Evolutionary conservation across 2,888 invertebrate genomes (phyloP).

Genomic region (Lamellibrachia columna): DNA sequence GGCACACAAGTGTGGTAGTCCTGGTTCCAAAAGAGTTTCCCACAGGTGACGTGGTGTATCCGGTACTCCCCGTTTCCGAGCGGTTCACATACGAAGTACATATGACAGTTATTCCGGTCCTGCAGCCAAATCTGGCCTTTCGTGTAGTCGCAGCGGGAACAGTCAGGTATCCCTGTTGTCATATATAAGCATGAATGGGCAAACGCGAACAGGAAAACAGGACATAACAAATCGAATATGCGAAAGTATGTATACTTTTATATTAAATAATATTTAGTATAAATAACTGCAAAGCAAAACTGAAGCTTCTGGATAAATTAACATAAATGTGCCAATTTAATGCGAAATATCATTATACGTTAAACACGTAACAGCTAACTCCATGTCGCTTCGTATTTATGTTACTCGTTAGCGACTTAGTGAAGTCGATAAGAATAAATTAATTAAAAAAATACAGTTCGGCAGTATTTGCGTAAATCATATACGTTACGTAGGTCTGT

Average conservation of each 20-base stretch:
- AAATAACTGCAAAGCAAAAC: background rate
- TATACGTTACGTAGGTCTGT: background rate
- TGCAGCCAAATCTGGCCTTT: background rate
- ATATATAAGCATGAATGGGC: background rate
- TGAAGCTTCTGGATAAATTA: background rate
- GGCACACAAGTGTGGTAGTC: background rate
- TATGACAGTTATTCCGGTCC: background rate
- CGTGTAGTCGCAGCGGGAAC: conserved; percentile 16
- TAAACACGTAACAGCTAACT: background rate
- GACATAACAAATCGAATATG: background rate
- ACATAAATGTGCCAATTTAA: background rate
- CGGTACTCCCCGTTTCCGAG: background rate
- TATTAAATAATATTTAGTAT: background rate
- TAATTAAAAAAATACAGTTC: background rate
- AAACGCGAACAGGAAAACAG: no score
- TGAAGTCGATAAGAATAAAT: background rate
- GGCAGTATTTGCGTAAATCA: background rate
- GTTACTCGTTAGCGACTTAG: background rate
- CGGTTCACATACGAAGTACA: background rate
- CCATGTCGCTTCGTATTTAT: background rate
- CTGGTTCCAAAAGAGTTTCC: background rate
- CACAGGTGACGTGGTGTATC: conserved; percentile 3
- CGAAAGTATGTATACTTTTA: background rate
- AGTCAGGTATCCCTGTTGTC: background rate
- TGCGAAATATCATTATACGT: background rate